Base-by-base conservation (phyloP, 2,113 vertebrate genomes). In the Thunnus maccoyii region DNA sequence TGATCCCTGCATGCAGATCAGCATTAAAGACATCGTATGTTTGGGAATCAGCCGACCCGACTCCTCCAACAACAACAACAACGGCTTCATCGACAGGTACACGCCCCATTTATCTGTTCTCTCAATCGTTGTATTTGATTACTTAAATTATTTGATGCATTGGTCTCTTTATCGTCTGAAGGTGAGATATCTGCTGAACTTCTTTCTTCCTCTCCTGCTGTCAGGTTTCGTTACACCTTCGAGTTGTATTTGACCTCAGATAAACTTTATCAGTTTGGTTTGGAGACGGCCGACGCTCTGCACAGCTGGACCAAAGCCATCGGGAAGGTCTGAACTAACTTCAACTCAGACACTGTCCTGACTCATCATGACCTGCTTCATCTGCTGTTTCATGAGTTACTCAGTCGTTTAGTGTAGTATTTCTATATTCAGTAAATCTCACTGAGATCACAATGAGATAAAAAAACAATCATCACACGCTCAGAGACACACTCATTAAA, bases 301-400 rank as follows among this genome's bases (percentile, higher is more conserved):
- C 97, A 99, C 86, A 93, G 93, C 77, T 99, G 98, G 98, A 96
- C 95, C 88, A 96, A 90, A 0, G 96, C 97, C 44, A 93, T 99
- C 0, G 97, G 97, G 80, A 99, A 97, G 97, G 98, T 99, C 44
- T 1, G 78, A 22, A 7, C 1, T 32, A 30, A 30, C 27, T 30
- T 30, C 27, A 30, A 30, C 27, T 22, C 22, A 22, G 22, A 22
- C 22, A 1, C 22, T 22, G 50, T 62, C 15, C 16, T 10, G 30
- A 32, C 14, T 30, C 2, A 30, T 30, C 4, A 4, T 30, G 27
- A 30, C 27, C 27, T 30, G 27, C 27, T 4, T 30, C 27, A 30
- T 30, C 27, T 30, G 27, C 27, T 22, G 22, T 22, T 30, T 30
- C 27, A 30, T 30, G 27, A 30, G 27, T 30, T 30, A 30, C 27